These are phyloP conservation scores for Hemiscyllium ocellatum DNA, from an alignment of 2,113 vertebrate species.

Conservation along the genomic window DNA sequence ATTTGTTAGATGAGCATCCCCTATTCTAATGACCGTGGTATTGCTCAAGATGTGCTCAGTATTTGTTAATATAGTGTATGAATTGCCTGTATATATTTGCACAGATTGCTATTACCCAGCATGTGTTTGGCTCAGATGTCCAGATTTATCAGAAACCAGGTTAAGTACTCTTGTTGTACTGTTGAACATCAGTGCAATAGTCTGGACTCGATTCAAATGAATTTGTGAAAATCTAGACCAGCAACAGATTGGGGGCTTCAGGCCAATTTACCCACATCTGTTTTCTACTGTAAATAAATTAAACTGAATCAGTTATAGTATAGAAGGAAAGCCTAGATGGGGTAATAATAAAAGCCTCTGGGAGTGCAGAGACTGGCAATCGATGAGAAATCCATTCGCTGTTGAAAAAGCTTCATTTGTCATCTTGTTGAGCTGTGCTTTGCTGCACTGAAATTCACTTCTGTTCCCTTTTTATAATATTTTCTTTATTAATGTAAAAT, in stretches of 20 bases:
- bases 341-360: neutral
- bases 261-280: conserved; percentile 14
- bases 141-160: neutral
- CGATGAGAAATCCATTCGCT: neutral
- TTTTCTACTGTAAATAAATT: conserved; percentile 14
- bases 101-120: neutral
- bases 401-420: neutral
- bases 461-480: neutral
- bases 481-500: neutral
- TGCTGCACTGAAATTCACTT: neutral
- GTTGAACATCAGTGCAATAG: neutral
- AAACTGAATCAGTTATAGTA: neutral
- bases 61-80: neutral
- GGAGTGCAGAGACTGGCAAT: neutral
- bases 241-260: neutral
- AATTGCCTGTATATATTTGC: neutral
- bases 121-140: neutral
- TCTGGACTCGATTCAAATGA: neutral
- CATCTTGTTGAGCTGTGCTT: neutral
- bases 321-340: neutral
- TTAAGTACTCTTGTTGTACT: neutral
- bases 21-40: neutral
- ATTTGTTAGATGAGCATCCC: neutral
- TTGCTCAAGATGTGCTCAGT: neutral
- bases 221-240: neutral